Evolutionary conservation across 1,140 invertebrate species (phyloP).

Genomic region (Lordiphosa clarofinis): DNA sequence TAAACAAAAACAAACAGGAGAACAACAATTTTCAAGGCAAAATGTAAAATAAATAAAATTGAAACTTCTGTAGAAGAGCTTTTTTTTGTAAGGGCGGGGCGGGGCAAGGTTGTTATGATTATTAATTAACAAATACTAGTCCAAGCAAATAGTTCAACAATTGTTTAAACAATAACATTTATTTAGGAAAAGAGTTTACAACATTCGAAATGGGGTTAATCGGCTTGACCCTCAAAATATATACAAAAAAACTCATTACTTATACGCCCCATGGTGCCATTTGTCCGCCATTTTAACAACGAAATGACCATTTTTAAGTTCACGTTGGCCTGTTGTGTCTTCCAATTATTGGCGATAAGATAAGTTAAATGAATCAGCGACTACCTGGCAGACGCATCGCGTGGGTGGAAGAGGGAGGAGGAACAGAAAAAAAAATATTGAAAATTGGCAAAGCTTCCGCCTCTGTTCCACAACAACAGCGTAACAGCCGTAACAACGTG

Average conservation of each 20-base stretch:
- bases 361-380: slow-evolving; percentile 43
- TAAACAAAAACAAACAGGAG: no score
- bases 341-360: slow-evolving; percentile 68
- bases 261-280: slow-evolving; percentile 31
- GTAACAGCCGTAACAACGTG: slow-evolving; percentile 44
- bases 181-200: not conserved
- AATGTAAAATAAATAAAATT: slow-evolving; percentile 55
- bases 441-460: slow-evolving; percentile 54
- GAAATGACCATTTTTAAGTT: slow-evolving; percentile 65
- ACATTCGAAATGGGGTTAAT: not conserved
- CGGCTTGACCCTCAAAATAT: slow-evolving; percentile 3
- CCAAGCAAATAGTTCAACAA: slow-evolving; percentile 52
- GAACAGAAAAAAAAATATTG: slow-evolving; percentile 8
- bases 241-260: slow-evolving; percentile 31
- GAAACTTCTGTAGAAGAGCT: slow-evolving; percentile 25
- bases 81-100: not conserved
- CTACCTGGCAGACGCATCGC: not conserved
- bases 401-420: not conserved
- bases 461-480: slow-evolving; percentile 21
- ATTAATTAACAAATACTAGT: slow-evolving; percentile 66
- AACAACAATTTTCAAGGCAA: slow-evolving; percentile 45
- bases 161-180: slow-evolving; percentile 21
- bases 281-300: slow-evolving; percentile 25
- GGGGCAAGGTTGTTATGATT: slow-evolving; percentile 26
- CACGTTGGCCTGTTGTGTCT: slow-evolving; percentile 21